Conservation (phyloP, 2,888 invertebrate species). For the Drosophila diplacantha region DNA sequence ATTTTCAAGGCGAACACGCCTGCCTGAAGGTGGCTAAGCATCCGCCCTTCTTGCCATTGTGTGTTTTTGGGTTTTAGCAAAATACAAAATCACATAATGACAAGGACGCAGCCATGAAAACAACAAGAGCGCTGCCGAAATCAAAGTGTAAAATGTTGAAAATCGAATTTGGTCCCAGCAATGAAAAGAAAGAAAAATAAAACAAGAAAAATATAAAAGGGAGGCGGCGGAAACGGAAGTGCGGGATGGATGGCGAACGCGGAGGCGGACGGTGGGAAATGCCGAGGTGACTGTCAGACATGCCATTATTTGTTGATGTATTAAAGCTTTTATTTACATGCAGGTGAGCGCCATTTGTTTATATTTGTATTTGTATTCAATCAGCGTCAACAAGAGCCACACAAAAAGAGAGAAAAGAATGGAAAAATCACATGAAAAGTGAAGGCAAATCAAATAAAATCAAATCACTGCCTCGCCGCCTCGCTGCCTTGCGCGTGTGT, state of each 20-base stretch:
- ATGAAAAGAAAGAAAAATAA: conserved; percentile 15
- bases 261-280: conserved; percentile 2
- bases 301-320: conserved; percentile 65
- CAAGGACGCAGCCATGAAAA: conserved; percentile 33
- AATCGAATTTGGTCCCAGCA: conserved; percentile 65
- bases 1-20: conserved; percentile 44
- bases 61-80: conserved; percentile 33
- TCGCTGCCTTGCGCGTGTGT: conserved; percentile 11
- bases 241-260: conserved; percentile 18
- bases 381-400: conserved; percentile 62
- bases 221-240: conserved; percentile 40
- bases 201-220: conserved; percentile 25
- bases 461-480: conserved; percentile 38
- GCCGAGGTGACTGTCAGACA: conserved; percentile 48
- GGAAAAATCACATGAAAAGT: conserved; percentile 49
- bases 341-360: conserved; percentile 70
- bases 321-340: conserved; percentile 65
- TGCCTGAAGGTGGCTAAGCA: conserved; percentile 29
- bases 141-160: conserved; percentile 66
- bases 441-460: conserved; percentile 64
- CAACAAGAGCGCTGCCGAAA: conserved; percentile 24
- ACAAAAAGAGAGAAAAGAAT: conserved; percentile 24
- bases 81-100: conserved; percentile 58
- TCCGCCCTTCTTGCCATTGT: conserved; percentile 34
- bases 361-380: conserved; percentile 71